Conservation (phyloP, 2,113 vertebrate species). For the Rhegmatorhina hoffmannsi region DNA sequence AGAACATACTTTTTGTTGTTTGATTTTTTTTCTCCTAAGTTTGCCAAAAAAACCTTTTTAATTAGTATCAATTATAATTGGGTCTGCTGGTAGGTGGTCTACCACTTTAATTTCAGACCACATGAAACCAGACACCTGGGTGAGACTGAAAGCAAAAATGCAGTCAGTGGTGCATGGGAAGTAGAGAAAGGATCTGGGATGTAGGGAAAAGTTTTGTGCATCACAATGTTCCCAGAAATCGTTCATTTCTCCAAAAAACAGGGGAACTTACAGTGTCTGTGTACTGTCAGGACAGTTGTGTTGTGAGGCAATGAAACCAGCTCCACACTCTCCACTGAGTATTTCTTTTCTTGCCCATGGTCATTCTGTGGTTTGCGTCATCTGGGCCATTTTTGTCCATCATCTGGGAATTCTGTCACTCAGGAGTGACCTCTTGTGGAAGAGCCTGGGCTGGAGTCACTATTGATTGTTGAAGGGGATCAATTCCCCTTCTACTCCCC, state of each 20-base stretch:
- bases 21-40: background rate
- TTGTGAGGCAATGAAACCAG: background rate
- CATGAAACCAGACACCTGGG: background rate
- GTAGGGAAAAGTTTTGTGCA: too few relatives aligned
- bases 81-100: background rate
- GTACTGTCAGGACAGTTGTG: background rate
- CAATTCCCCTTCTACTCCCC: constrained; percentile 42
- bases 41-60: accelerated
- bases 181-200: background rate
- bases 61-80: background rate
- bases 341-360: accelerated
- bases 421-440: constrained; percentile 51
- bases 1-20: background rate
- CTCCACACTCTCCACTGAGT: accelerated
- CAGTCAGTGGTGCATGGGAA: background rate
- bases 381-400: background rate
- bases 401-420: background rate
- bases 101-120: background rate
- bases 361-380: accelerated
- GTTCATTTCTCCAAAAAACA: background rate
- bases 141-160: background rate
- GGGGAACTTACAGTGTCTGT: background rate
- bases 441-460: background rate
- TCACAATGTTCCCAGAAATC: background rate
- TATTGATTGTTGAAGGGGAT: constrained; percentile 37